Percentiles rank a stretch among this genome's conserved stretches.
Conservation (phyloP, 2,113 vertebrate genomes). For the Daboia siamensis region DNA sequence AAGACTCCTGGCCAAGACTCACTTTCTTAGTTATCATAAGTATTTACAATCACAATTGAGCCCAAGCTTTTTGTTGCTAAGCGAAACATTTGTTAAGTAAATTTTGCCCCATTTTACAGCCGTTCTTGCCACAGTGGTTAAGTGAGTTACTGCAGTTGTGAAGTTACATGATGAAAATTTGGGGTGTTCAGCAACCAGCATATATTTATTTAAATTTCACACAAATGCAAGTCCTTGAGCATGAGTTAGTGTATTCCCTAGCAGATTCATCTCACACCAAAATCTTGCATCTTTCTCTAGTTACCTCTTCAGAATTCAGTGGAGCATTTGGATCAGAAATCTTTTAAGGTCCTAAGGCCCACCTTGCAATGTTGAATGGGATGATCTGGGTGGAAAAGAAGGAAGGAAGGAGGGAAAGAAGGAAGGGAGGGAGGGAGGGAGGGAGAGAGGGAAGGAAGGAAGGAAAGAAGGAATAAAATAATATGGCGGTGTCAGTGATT, state of each 20-base stretch:
- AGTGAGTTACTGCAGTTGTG: not conserved
- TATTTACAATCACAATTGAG: not conserved
- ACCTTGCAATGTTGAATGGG: not conserved
- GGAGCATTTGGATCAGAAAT: not conserved
- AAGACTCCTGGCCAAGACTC: not conserved
- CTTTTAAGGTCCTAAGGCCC: not conserved
- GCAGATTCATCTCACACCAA: not conserved
- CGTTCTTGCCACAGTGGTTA: not conserved
- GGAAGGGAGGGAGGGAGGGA: too few relatives aligned
- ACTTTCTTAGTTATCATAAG: not conserved
- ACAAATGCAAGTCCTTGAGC: not conserved
- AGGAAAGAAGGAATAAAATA: too few relatives aligned
- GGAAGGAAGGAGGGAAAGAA: not conserved
- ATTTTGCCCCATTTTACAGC: not conserved
- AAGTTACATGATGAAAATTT: not conserved
- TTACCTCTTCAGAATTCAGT: not conserved
- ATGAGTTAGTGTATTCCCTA: not conserved
- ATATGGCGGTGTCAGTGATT: too few relatives aligned
- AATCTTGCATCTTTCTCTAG: not conserved
- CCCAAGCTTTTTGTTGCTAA: not conserved
- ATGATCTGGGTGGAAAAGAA: not conserved
- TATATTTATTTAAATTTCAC: not conserved
- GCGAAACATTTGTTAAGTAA: not conserved
- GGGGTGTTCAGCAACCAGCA: not conserved
- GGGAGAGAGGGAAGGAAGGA: too few relatives aligned